Conservation (phyloP, 2,113 vertebrate genomes). For the Salvelinus fontinalis region DNA sequence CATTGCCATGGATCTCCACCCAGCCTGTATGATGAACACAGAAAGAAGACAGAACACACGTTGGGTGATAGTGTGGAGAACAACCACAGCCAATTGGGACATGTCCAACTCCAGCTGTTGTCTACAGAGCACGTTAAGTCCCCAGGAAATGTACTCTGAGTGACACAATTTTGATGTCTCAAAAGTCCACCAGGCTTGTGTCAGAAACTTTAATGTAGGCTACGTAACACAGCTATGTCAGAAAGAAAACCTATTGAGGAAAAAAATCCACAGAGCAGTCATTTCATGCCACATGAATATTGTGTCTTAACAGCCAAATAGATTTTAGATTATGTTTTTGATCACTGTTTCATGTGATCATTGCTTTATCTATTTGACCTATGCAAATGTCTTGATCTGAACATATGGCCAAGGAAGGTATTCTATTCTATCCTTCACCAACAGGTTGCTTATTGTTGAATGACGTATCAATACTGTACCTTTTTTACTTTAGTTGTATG, state of each 20-base stretch:
- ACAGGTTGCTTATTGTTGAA: neutral
- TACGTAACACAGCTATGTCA: no score
- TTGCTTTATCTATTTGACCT: neutral
- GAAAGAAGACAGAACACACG: neutral
- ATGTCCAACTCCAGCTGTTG: neutral
- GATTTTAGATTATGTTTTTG: no score
- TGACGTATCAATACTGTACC: neutral
- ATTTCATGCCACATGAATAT: no score
- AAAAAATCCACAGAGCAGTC: no score
- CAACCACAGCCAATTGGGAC: neutral
- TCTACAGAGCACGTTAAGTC: conserved; percentile 24
- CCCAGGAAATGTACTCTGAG: no score
- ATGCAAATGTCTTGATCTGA: neutral
- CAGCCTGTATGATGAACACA: neutral
- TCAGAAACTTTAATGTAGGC: no score
- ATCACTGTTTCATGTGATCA: no score
- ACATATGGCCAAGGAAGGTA: neutral
- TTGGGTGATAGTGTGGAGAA: conserved; percentile 6
- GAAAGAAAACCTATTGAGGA: no score
- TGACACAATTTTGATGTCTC: no score
- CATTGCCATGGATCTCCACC: conserved; percentile 1
- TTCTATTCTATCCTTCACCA: neutral
- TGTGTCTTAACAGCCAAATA: no score
- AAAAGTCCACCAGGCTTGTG: no score
- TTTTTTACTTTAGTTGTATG: neutral